Percentiles rank a stretch among this genome's conserved stretches.
phyloP scores from a whole-genome alignment of 2,113 vertebrate species.

The Neogale vison region DNA sequence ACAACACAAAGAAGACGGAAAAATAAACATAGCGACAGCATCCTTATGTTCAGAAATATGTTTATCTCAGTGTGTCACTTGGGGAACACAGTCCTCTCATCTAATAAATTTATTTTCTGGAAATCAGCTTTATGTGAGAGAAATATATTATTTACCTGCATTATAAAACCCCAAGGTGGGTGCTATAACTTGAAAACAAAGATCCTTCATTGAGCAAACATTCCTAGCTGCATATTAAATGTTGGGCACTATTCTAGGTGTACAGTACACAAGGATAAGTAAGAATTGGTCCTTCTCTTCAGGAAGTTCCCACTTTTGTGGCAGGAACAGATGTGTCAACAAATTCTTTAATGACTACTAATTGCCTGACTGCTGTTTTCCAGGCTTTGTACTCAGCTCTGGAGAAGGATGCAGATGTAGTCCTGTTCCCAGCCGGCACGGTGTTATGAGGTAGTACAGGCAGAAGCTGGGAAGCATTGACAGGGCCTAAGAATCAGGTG shows the following conservation, averaged over 20 bases:
- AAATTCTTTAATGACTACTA: background rate
- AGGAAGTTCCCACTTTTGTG: background rate
- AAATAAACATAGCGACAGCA: background rate
- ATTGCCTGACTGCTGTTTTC: fast-evolving
- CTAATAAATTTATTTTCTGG: background rate
- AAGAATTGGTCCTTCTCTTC: background rate
- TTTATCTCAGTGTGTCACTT: background rate
- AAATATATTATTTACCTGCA: background rate
- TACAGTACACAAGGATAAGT: background rate
- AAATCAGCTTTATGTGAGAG: background rate
- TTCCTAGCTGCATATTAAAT: background rate
- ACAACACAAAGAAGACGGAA: background rate
- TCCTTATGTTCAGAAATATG: background rate
- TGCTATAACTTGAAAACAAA: background rate
- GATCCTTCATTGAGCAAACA: background rate
- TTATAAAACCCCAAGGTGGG: background rate
- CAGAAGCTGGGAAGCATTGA: background rate
- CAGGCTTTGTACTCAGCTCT: background rate
- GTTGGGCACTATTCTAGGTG: background rate
- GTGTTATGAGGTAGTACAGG: fast-evolving
- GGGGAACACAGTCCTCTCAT: background rate
- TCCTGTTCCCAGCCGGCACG: too few relatives aligned
- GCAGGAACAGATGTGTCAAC: background rate
- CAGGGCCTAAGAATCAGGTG: background rate
- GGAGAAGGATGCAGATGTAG: background rate